Conservation (phyloP, 1,140 invertebrate genomes). For the Tenebrio molitor region DNA sequence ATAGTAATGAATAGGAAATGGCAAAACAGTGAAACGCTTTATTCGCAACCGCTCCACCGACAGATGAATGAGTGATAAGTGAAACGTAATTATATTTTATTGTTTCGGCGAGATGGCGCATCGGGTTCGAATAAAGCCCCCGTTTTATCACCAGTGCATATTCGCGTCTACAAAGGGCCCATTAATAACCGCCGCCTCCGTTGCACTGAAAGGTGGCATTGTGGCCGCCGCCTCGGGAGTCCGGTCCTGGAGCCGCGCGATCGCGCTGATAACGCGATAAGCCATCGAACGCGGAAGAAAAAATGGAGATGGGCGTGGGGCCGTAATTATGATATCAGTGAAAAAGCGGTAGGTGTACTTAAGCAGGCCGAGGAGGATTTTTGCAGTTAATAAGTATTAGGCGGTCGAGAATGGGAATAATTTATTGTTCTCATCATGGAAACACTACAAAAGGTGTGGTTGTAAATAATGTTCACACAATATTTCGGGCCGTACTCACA, state of each 20-base stretch:
- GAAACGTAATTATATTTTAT: conserved; percentile 65
- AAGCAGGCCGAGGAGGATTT: conserved; percentile 11
- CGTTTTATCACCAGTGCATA: conserved; percentile 54
- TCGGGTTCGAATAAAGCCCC: conserved; percentile 53
- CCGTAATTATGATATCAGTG: conserved; percentile 30
- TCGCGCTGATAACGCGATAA: too few species aligned
- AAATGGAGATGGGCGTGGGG: conserved; percentile 10
- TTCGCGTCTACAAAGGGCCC: conserved; percentile 31
- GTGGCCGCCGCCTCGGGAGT: background rate
- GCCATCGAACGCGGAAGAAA: conserved; percentile 28
- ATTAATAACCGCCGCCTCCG: conserved; percentile 2
- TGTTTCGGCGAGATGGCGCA: conserved; percentile 58
- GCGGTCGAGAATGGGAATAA: conserved; percentile 47
- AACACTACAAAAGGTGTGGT: conserved; percentile 63
- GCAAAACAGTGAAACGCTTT: conserved; percentile 63
- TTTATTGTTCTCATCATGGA: conserved; percentile 60
- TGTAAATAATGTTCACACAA: conserved; percentile 63
- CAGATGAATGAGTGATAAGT: conserved; percentile 64
- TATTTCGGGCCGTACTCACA: conserved; percentile 60
- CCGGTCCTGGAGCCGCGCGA: too few species aligned
- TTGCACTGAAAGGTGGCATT: conserved; percentile 11
- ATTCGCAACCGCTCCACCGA: conserved; percentile 57
- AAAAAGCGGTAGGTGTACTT: conserved; percentile 26
- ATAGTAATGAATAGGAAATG: conserved; percentile 64
- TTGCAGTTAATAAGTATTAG: conserved; percentile 40